phyloP scores from a whole-genome alignment of 2,888 invertebrate species.

The Reticulitermes lucifugus region DNA sequence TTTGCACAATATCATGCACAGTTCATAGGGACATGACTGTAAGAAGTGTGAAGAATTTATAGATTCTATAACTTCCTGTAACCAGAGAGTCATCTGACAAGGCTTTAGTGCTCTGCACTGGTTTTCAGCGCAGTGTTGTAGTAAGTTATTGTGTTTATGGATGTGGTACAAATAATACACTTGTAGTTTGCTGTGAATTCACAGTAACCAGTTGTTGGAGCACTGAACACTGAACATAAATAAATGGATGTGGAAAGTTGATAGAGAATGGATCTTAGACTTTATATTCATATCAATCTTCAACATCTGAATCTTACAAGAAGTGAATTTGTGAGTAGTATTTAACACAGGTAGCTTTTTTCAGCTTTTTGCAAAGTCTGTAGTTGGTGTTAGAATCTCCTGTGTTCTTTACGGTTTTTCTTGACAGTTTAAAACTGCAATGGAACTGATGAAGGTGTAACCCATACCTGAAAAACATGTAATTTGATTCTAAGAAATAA shows the following conservation, averaged over 20 bases:
- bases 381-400: conserved; percentile 45
- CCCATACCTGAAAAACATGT: conserved; percentile 9
- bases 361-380: conserved; percentile 44
- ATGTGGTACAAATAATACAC: conserved; percentile 22
- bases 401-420: conserved; percentile 34
- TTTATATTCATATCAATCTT: conserved; percentile 17
- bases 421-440: conserved; percentile 23
- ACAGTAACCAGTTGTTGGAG: conserved; percentile 19
- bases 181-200: conserved; percentile 14
- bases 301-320: conserved; percentile 9
- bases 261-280: conserved; percentile 17
- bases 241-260: conserved; percentile 27
- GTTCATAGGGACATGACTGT: conserved; percentile 1
- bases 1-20: conserved; percentile 2
- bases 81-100: not conserved
- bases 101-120: not conserved
- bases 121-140: not conserved
- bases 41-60: conserved; percentile 5
- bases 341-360: conserved; percentile 39
- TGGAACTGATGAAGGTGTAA: conserved; percentile 6
- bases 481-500: conserved; percentile 17
- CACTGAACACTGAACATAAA: conserved; percentile 16
- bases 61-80: not conserved
- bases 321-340: conserved; percentile 27
- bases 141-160: conserved; percentile 17